Conservation (phyloP, 2,888 invertebrate genomes). For the Xanthorhoe designata region DNA sequence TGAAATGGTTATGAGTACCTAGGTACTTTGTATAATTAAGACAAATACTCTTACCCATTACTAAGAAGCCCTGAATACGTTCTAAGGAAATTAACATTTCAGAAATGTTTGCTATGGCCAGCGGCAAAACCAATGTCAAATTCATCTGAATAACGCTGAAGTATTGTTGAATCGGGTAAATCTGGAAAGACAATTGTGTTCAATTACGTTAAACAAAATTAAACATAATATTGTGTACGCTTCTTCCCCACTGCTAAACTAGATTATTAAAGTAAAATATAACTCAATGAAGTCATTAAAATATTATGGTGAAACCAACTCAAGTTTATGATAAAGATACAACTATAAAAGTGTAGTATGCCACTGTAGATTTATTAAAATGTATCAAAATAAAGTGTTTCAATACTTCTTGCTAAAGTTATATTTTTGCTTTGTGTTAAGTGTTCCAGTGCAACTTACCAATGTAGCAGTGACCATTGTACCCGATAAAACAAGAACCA, state of each 20-base stretch:
- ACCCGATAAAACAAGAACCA: constrained; percentile 68
- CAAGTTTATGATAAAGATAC: too few relatives aligned
- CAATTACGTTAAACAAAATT: not conserved
- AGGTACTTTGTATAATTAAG: not conserved
- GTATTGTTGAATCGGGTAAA: constrained; percentile 86
- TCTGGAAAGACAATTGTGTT: constrained; percentile 62
- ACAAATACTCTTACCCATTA: constrained; percentile 69
- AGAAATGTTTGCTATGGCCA: constrained; percentile 83
- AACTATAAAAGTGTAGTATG: too few relatives aligned
- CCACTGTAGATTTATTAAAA: too few relatives aligned
- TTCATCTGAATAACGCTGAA: constrained; percentile 84
- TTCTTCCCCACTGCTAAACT: too few relatives aligned
- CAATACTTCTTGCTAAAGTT: too few relatives aligned
- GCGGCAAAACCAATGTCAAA: constrained; percentile 84
- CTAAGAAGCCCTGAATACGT: constrained; percentile 84
- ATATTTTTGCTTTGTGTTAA: too few relatives aligned
- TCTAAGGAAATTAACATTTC: constrained; percentile 86
- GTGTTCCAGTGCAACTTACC: constrained; percentile 50
- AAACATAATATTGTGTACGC: not conserved
- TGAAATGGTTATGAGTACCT: constrained; percentile 1
- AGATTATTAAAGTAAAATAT: not conserved
- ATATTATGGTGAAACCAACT: too few relatives aligned
- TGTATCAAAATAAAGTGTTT: not conserved
- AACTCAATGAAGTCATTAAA: too few relatives aligned
- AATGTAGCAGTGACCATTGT: constrained; percentile 68